Evolutionary conservation across 2,888 invertebrate species (phyloP).

Genomic region (Eupithecia abbreviata): DNA sequence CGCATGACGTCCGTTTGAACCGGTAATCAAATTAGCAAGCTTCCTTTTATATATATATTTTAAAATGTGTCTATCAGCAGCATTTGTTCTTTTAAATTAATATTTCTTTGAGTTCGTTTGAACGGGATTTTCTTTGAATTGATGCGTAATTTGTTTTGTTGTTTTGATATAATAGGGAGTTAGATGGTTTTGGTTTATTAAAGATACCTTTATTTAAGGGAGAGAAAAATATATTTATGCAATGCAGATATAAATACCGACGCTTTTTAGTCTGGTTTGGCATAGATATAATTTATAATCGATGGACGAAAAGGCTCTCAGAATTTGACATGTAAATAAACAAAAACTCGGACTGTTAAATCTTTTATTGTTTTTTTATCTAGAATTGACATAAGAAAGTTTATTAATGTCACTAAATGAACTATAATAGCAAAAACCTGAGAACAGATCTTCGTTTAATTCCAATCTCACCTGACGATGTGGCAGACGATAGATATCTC

Average conservation of each 20-base stretch:
- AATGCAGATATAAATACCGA: not conserved
- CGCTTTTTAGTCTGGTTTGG: not conserved
- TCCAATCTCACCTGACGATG: too few relatives aligned
- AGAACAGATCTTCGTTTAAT: too few relatives aligned
- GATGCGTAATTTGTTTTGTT: conserved; percentile 24
- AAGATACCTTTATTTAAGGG: not conserved
- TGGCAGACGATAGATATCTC: too few relatives aligned
- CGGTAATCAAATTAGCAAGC: conserved; percentile 83
- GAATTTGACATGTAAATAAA: too few relatives aligned
- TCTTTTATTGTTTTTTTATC: too few relatives aligned
- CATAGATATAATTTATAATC: too few relatives aligned
- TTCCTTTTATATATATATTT: conserved; percentile 77
- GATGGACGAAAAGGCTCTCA: too few relatives aligned
- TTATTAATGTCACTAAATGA: too few relatives aligned
- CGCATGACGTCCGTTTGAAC: conserved; percentile 81
- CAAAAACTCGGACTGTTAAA: not conserved
- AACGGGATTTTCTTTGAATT: conserved; percentile 28
- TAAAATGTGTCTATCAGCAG: conserved; percentile 82
- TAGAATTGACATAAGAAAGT: too few relatives aligned
- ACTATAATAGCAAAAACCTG: too few relatives aligned
- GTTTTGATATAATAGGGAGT: not conserved
- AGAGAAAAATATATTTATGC: too few relatives aligned
- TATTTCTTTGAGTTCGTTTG: conserved; percentile 37
- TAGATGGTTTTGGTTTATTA: not conserved
- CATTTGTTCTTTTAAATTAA: conserved; percentile 46